Evolutionary conservation across 2,797 vertebrate species (phyloP), one percentile per base, ranked within the genome.

Genomic region (Kryptopterus vitreolus): DNA sequence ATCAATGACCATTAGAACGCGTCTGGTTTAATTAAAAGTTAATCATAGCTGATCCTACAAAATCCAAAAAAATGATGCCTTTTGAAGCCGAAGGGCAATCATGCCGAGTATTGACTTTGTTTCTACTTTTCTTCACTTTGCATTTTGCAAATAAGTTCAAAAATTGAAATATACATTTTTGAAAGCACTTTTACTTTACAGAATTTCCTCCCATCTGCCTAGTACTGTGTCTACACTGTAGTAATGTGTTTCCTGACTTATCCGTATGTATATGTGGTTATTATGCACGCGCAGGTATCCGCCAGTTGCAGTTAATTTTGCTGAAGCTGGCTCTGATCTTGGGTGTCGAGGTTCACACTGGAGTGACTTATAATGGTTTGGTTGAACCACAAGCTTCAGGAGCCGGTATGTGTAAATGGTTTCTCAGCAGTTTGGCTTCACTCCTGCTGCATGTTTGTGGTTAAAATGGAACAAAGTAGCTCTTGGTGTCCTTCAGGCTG

Each of bases 221-320:
- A 43, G 10, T 7, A 43, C 38, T 10, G n/a, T n/a, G n/a, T 43
- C 10, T 43, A 10, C 38, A 43, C 38, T 24, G 11, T n/a, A 22
- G 1, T n/a, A 22, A 43, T 43, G 38, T 43, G 38, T 53, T 53
- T 53, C 15, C 20, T 53, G 52, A 53, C 52, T 63, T 9, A 3
- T 35, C 63, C 43, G 63, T 55, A 11, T 72, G 18, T 52, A 7
- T 35, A 3, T 6, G 68, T 52, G 16, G 11, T 72, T 35, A 1
- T 50, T 65, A 58, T 82, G 22, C 15, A 16, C 82, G 1, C 87
- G 1, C 84, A 98, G 97, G 96, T 87, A 98, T 98, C 86, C 95
- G 97, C 68, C 96, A 98, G 90, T 92, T 98, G 73, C 97, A 98
- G 90, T 82, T 98, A 84, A 92, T 98, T 80, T 90, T 98, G 24